Evolutionary conservation across 2,113 vertebrate species (phyloP).

Genomic region (Paramisgurnus dabryanus): DNA sequence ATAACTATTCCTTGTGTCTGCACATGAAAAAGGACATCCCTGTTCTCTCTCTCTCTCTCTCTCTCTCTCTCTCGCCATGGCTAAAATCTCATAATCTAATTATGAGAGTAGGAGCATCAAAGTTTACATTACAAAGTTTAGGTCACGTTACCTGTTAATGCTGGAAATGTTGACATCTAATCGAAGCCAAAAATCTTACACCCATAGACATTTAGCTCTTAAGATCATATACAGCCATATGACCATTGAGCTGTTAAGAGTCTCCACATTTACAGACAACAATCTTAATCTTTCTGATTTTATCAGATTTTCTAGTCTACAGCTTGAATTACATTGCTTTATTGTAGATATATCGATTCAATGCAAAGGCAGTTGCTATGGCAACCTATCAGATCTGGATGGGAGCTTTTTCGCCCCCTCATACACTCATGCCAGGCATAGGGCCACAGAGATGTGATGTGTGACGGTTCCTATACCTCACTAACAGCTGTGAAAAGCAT

Average conservation of each 20-base stretch:
- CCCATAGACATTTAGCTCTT: background rate
- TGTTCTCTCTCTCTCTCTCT: constrained; percentile 43
- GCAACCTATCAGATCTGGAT: constrained; percentile 75
- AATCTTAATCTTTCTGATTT: too few relatives aligned
- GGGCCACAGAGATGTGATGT: constrained; percentile 34
- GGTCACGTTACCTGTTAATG: too few relatives aligned
- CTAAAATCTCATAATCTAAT: too few relatives aligned
- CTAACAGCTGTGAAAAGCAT: constrained; percentile 37
- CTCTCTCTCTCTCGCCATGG: constrained; percentile 44
- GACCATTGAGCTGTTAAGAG: background rate
- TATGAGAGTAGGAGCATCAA: too few relatives aligned
- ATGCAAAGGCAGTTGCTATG: constrained; percentile 78
- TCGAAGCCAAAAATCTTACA: background rate
- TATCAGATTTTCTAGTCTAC: background rate
- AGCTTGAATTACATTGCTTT: constrained; percentile 57
- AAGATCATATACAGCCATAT: background rate
- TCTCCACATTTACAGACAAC: background rate
- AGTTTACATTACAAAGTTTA: too few relatives aligned
- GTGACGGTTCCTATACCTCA: constrained; percentile 45
- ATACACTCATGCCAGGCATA: constrained; percentile 58
- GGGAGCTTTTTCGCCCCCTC: constrained; percentile 67
- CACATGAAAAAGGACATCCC: constrained; percentile 63
- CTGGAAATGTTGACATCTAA: background rate
- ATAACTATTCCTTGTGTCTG: constrained; percentile 61
- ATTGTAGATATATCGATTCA: constrained; percentile 63